phyloP scores from a whole-genome alignment of 2,888 invertebrate species.

The Brachyopa scutellaris region DNA sequence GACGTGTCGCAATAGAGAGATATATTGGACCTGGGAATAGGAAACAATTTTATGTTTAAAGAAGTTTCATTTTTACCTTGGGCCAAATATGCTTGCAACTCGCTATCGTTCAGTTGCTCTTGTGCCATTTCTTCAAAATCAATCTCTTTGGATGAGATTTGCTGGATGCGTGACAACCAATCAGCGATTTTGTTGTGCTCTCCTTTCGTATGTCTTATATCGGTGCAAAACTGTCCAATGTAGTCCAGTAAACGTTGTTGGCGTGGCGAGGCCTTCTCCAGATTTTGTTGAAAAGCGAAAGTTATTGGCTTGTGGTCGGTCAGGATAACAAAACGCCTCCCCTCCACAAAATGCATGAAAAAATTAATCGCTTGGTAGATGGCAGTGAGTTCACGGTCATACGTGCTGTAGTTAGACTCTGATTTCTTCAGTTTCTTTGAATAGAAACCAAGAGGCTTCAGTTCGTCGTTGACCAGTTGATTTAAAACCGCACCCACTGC shows the following conservation, averaged over 20 bases:
- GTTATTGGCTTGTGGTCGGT: conserved; percentile 4
- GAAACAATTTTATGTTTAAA: conserved; percentile 10
- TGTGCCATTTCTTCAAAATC: not conserved
- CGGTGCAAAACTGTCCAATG: no score
- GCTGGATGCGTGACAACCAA: conserved; percentile 9
- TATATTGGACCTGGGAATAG: not conserved
- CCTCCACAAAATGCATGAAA: not conserved
- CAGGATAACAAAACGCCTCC: not conserved
- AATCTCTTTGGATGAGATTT: not conserved
- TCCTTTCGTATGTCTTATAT: not conserved
- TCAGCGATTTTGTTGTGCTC: conserved; percentile 1
- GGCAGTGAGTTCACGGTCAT: no score
- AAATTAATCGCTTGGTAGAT: not conserved
- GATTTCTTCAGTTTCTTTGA: conserved; percentile 2
- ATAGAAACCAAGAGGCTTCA: no score
- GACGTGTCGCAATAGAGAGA: conserved; percentile 16
- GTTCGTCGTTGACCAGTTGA: no score
- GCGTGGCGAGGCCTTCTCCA: no score
- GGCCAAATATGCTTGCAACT: no score
- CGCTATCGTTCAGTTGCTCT: not conserved
- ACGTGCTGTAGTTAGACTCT: not conserved
- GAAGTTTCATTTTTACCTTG: no score
- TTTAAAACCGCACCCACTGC: no score
- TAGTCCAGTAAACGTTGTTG: not conserved
- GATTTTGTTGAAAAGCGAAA: conserved; percentile 12